A percentile compares a stretch with the other conserved stretches of the same genome.
phyloP scores from a whole-genome alignment of 1,140 invertebrate species.

The Metaphire vulgaris region DNA sequence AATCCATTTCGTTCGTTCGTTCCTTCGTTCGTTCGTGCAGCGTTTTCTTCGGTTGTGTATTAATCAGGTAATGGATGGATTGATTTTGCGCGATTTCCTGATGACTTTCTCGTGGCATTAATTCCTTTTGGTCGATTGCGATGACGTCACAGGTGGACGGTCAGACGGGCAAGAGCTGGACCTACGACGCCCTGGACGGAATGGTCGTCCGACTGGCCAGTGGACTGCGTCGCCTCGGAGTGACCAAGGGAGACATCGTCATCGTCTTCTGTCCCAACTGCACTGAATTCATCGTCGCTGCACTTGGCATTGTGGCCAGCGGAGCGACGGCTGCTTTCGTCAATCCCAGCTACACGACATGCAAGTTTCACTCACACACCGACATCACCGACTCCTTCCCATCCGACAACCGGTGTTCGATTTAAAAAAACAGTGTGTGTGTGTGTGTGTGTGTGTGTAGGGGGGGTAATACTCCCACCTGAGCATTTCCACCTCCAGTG shows the following conservation, averaged over 20 bases:
- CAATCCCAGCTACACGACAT: conserved; percentile 5
- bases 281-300: conserved; percentile 1
- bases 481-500: no score
- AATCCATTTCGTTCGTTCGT: neutral
- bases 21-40: no score
- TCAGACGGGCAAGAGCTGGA: neutral
- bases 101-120: no score
- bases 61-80: no score
- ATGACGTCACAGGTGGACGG: conserved; percentile 17
- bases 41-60: no score
- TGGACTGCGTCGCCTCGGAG: conserved; percentile 10
- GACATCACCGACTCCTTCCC: no score
- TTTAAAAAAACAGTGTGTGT: no score
- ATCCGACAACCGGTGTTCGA: no score
- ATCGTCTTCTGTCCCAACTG: conserved; percentile 3
- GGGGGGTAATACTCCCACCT: no score
- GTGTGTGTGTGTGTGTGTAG: no score
- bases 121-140: no score
- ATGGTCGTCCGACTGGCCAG: conserved; percentile 31
- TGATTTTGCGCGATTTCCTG: no score
- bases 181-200: neutral
- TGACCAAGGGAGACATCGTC: conserved; percentile 9
- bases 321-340: neutral
- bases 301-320: neutral
- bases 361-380: conserved; percentile 3